A percentile compares a stretch with the other conserved stretches of the same genome.
phyloP scores from a whole-genome alignment of 92 coral and sea anemone species.

The Heteractis magnifica region DNA sequence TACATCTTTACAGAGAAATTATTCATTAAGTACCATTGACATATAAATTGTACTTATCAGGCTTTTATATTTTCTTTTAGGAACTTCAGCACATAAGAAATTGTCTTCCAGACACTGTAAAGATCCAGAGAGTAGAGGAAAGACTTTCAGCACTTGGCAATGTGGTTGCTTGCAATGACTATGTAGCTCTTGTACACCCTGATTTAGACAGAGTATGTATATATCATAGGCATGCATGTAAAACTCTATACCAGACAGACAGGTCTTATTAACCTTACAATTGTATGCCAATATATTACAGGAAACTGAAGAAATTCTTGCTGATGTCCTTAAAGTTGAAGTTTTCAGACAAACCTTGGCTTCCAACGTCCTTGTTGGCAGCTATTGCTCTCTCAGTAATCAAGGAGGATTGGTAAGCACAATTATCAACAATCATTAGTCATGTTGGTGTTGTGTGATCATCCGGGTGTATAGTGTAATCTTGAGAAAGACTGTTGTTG shows the following conservation, averaged over 20 bases:
- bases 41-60: neutral
- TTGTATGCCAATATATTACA: conserved; percentile 5
- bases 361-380: conserved; percentile 89
- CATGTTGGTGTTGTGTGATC: too few species aligned
- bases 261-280: neutral
- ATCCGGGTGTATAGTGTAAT: too few species aligned
- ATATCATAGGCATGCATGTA: too few species aligned
- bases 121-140: conserved; percentile 94
- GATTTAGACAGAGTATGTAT: conserved; percentile 87
- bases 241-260: neutral
- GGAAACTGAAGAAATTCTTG: conserved; percentile 99
- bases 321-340: conserved; percentile 91
- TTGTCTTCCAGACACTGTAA: conserved; percentile 79
- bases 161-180: conserved; percentile 95
- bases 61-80: conserved; percentile 32
- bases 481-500: too few species aligned
- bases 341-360: conserved; percentile 97
- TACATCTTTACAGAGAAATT: too few species aligned
- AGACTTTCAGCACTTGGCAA: conserved; percentile 95
- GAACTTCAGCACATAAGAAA: conserved; percentile 92
- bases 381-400: conserved; percentile 93
- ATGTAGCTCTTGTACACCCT: conserved; percentile 92
- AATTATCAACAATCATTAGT: neutral
- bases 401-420: conserved; percentile 92
- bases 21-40: too few species aligned